Percentiles rank a stretch among this genome's conserved stretches.
Evolutionary conservation across 2,888 invertebrate species (phyloP).

Genomic region (Tetranychus piercei): DNA sequence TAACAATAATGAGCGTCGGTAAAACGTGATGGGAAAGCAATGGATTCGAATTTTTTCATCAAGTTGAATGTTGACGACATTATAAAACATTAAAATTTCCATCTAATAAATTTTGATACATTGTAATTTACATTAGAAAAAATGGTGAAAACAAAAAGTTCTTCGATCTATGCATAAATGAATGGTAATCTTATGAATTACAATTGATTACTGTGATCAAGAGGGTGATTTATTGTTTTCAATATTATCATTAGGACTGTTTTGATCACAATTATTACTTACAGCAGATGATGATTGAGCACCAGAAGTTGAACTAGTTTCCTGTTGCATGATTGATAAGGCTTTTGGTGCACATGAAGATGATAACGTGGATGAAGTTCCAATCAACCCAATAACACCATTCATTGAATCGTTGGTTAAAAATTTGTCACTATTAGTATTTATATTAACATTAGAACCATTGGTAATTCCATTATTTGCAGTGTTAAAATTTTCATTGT

Average conservation of each 20-base stretch:
- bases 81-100: no score
- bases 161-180: neutral
- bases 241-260: neutral
- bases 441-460: constrained; percentile 18
- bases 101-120: neutral
- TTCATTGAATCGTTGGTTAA: neutral
- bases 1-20: no score
- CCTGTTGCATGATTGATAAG: neutral
- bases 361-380: neutral
- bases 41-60: no score
- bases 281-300: neutral
- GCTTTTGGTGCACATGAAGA: neutral
- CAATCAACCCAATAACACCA: neutral
- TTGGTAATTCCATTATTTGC: neutral
- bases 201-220: neutral
- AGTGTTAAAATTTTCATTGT: neutral
- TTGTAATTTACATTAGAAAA: neutral
- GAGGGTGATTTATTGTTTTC: neutral
- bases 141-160: no score
- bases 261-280: neutral
- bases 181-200: neutral
- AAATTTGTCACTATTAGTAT: constrained; percentile 1
- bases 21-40: no score
- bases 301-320: neutral
- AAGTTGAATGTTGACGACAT: neutral